phyloP scores from a whole-genome alignment of 2,888 invertebrate species.

The Cheilosia variabilis region DNA sequence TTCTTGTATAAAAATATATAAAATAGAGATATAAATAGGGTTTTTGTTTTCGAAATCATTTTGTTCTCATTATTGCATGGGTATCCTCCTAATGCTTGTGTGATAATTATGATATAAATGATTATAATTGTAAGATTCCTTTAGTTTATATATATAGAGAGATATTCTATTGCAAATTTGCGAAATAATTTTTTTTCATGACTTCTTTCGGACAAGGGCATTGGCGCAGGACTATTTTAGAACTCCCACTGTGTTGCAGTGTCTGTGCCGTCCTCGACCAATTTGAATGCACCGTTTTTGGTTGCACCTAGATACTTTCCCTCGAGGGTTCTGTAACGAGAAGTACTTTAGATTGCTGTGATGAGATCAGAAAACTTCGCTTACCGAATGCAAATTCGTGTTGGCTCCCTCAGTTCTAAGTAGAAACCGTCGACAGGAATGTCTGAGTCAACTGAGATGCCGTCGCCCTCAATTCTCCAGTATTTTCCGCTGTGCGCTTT shows the following conservation, averaged over 20 bases:
- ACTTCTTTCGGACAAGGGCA: conserved; percentile 73
- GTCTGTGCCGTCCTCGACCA: conserved; percentile 90
- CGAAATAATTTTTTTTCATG: conserved; percentile 65
- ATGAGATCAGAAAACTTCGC: not conserved
- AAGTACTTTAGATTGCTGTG: not conserved
- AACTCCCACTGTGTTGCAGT: conserved; percentile 97
- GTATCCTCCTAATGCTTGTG: conserved; percentile 67
- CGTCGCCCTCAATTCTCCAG: conserved; percentile 96
- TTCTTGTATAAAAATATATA: conserved; percentile 74
- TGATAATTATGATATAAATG: conserved; percentile 68
- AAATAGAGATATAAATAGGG: conserved; percentile 72
- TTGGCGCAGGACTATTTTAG: conserved; percentile 84
- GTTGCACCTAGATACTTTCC: conserved; percentile 93
- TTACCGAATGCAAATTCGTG: conserved; percentile 94
- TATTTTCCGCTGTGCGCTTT: conserved; percentile 97
- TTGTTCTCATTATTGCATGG: conserved; percentile 72
- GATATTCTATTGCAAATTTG: conserved; percentile 58
- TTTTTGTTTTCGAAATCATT: conserved; percentile 55
- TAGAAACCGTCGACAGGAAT: conserved; percentile 92
- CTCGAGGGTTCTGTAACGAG: conserved; percentile 82
- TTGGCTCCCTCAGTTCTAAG: conserved; percentile 96
- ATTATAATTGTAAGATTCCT: conserved; percentile 70
- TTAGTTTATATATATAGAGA: conserved; percentile 56
- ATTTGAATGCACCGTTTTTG: conserved; percentile 95
- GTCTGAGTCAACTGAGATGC: conserved; percentile 93